Evolutionary conservation across 2,888 invertebrate species (phyloP), one percentile per base, ranked within the genome.

Genomic region (Sialis fuliginosa): DNA sequence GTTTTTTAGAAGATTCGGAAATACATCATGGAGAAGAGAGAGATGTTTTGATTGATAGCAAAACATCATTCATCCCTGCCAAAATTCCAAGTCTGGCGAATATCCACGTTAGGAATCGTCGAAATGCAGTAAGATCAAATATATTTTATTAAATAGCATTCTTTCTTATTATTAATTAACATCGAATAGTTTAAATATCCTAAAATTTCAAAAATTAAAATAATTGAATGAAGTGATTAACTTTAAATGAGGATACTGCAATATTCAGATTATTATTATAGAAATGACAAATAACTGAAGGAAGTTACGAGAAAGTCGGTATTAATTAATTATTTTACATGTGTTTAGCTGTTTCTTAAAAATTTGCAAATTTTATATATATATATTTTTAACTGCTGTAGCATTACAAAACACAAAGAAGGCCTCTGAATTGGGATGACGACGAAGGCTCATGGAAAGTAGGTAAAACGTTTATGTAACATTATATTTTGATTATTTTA

Each of bases 31-130:
- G 71, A 10, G 75, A 77, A 48, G 75, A 76, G 49, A 64, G 73
- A 46, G 72, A 75, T 42, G 64, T 78, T 1, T 70, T 77, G 56
- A 68, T 72, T 52, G 78, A 77, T 51, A 71, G 74, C 45, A 69
- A 72, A 42, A 79, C 79, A 1, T 77, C 77, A 10, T 80, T 75
- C 54, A 60, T 77, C 39, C 77, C 79, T 0, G 62, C 65, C 13
- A 10, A 42, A 32, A 22, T 22, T 22, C 22, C 22, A 22, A 22
- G 22, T 22, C 22, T 22, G 4, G 2, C 22, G 4, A 22, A 22
- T 22, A 22, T 22, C 4, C 22, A 22, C 4, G 4, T 22, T 22
- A 22, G 22, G 22, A 22, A 22, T 22, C 2, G 22, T 22, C 22
- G 22, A 22, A 22, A 4, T 22, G 22, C 22, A 22, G 22, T 22